A percentile compares a stretch with the other conserved stretches of the same genome.
phyloP scores from a whole-genome alignment of 2,888 invertebrate genomes.

The Zootermopsis nevadensis region DNA sequence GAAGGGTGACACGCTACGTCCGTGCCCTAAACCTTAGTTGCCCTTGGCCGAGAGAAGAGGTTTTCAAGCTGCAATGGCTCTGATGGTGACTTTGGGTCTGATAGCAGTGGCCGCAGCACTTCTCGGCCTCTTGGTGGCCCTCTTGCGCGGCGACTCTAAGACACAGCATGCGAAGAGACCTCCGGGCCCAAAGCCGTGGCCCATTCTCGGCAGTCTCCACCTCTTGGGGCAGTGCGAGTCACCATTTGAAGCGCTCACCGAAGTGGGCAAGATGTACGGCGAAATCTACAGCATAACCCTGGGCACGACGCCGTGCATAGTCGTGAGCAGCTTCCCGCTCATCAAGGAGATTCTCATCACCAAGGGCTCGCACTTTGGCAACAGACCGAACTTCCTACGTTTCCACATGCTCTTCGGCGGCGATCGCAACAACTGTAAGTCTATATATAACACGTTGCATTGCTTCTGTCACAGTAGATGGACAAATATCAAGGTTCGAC shows the following conservation, averaged over 20 bases:
- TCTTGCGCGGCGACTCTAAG: neutral
- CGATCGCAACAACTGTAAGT: slow-evolving; percentile 89
- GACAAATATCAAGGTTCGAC: too few species aligned
- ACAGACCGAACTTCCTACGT: slow-evolving; percentile 82
- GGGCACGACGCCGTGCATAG: slow-evolving; percentile 76
- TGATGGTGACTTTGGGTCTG: slow-evolving; percentile 34
- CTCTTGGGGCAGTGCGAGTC: slow-evolving; percentile 71
- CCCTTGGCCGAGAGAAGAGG: slow-evolving; percentile 38
- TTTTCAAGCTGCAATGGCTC: slow-evolving; percentile 28
- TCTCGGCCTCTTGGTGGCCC: neutral
- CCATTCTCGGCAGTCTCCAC: slow-evolving; percentile 78
- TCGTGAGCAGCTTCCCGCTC: slow-evolving; percentile 78
- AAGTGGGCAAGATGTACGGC: slow-evolving; percentile 76
- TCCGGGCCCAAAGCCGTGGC: slow-evolving; percentile 76
- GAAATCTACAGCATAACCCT: slow-evolving; percentile 78
- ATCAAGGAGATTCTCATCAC: slow-evolving; percentile 82
- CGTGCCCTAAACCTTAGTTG: slow-evolving; percentile 42
- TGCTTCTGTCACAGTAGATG: too few species aligned
- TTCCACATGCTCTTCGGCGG: slow-evolving; percentile 87
- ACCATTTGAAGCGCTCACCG: slow-evolving; percentile 79
- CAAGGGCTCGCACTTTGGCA: slow-evolving; percentile 84
- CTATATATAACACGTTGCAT: neutral
- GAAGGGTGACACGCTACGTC: slow-evolving; percentile 44
- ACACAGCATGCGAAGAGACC: slow-evolving; percentile 53
- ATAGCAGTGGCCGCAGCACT: neutral